Evolutionary conservation across 2,888 invertebrate genomes (phyloP), one percentile per base, ranked within the genome.

Genomic region (Ptycholaimellus sp.): DNA sequence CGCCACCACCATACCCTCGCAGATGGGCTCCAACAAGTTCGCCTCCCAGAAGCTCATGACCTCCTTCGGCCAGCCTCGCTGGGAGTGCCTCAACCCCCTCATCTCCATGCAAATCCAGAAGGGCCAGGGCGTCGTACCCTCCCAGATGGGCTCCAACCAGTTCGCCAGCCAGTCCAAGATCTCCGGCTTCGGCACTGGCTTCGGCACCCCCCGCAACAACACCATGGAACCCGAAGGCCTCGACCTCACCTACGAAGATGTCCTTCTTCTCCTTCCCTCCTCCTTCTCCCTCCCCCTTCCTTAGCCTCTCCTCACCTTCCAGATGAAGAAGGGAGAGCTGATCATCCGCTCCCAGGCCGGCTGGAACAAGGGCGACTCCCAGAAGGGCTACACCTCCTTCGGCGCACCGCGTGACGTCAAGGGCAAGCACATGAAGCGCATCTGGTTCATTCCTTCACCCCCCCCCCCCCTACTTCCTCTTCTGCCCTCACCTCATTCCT

Each of bases 361-460:
- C 38, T 56, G 56, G 56, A 56, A 56, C 44, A 50, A 47, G 46
- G 56, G 52, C 47, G 55, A 57, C 46, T 54, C 53, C 13, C 56
- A 56, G 47, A 53, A 50, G 46, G 42, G 45, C 32, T 50, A 49
- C 49, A 56, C 54, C 37, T 44, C 45, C 36, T 56, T 56, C 47
- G 56, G 56, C 40, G 47, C 52, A 16, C 48, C 51, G 21, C 47
- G 56, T 40, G 56, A 56, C 46, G 54, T 55, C 30, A 52, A 52
- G 43, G 51, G 50, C 41, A 56, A 55, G 45, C 54, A 56, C 44
- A 45, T 55, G 42, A 56, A 56, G 46, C 40, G 42, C 3, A 29
- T 42, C 20, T 40, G 40, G 40, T 13, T 23, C n/a, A n/a, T n/a
- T n/a, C n/a, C n/a, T n/a, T n/a, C n/a, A n/a, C n/a, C n/a, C n/a